Percentiles rank a stretch among this genome's conserved stretches.
Conservation (phyloP, 2,113 vertebrate species). For the Cyphomyrus plagiostoma region DNA sequence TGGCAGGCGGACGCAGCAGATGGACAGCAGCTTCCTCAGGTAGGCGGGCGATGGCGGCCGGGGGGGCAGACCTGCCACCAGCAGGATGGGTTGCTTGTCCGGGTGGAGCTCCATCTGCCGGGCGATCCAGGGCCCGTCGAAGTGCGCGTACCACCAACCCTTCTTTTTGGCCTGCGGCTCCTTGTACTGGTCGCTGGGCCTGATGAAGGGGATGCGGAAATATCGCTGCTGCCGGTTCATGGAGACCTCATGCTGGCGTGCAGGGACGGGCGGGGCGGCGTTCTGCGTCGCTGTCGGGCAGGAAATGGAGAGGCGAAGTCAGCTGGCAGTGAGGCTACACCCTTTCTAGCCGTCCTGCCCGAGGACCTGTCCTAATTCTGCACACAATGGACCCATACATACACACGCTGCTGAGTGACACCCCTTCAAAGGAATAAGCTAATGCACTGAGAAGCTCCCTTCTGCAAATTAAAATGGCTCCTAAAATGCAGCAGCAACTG, state of each 20-base stretch:
- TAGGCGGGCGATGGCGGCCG: not conserved
- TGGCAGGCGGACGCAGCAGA: not conserved
- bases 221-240: slow-evolving; percentile 85
- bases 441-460: not conserved
- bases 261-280: slow-evolving; percentile 60
- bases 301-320: not conserved
- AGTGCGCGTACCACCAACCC: slow-evolving; percentile 98
- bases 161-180: slow-evolving; percentile 90
- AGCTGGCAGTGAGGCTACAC: not conserved
- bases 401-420: not conserved
- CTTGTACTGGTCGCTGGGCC: slow-evolving; percentile 87
- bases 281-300: slow-evolving; percentile 76
- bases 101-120: slow-evolving; percentile 97
- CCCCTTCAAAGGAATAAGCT: not conserved
- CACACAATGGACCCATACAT: not conserved
- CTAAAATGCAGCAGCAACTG: not conserved
- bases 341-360: not conserved
- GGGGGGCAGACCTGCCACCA: slow-evolving; percentile 82
- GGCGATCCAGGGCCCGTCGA: slow-evolving; percentile 94
- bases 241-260: slow-evolving; percentile 73
- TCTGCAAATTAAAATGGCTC: not conserved
- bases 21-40: not conserved
- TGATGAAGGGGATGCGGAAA: slow-evolving; percentile 95
- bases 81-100: slow-evolving; percentile 88
- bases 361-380: not conserved